These are phyloP conservation scores for Epistrophe eligans DNA, from an alignment of 2,888 invertebrate genomes.

Conservation along the genomic window DNA sequence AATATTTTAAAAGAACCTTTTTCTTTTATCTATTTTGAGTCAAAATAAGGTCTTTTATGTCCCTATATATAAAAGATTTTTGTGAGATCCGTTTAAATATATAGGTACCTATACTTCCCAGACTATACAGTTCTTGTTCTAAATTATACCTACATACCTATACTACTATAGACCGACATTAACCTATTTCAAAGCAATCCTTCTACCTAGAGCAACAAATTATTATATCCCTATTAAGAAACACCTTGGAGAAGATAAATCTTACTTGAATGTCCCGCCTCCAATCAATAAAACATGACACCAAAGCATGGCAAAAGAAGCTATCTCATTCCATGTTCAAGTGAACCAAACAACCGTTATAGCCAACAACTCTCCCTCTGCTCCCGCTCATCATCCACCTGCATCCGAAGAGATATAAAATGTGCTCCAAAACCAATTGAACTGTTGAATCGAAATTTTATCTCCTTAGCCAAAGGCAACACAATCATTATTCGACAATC, in stretches of 20 bases:
- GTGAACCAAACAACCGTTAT: background rate
- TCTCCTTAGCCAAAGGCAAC: conserved; percentile 57
- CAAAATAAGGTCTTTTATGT: conserved; percentile 26
- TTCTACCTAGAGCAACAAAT: conserved; percentile 20
- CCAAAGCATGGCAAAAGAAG: conserved; percentile 1
- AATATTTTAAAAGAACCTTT: conserved; percentile 30
- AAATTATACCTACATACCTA: background rate
- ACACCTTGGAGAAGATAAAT: conserved; percentile 37
- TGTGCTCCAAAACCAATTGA: conserved; percentile 59
- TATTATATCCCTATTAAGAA: conserved; percentile 35
- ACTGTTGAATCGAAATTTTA: conserved; percentile 66
- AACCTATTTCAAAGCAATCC: conserved; percentile 31
- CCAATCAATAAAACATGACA: conserved; percentile 65
- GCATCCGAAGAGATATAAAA: conserved; percentile 15
- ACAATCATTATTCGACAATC: conserved; percentile 59
- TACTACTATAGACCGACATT: background rate
- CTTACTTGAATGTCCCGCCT: conserved; percentile 39
- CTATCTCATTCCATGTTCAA: background rate
- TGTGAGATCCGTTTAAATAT: background rate
- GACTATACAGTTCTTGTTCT: background rate
- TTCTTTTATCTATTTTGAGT: conserved; percentile 8
- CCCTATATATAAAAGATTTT: background rate
- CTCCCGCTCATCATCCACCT: background rate
- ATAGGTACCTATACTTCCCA: too few species aligned
- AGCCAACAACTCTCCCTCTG: background rate